Evolutionary conservation across 37 sponge, comb jelly and placozoan species (phyloP).

Genomic region (Geodia barretti): DNA sequence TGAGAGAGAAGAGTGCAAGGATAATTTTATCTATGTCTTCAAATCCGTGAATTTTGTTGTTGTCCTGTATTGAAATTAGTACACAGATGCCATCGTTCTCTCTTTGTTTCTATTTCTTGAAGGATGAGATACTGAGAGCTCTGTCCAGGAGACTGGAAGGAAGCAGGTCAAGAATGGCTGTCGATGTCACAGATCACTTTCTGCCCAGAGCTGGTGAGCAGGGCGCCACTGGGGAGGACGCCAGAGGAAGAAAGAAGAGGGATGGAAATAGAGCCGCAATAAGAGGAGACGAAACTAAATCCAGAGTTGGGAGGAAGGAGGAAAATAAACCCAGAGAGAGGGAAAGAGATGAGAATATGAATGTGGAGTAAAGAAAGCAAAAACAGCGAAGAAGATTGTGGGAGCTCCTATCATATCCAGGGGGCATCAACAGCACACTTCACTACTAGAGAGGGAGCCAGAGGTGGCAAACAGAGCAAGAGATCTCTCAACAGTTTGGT

Average conservation of each 20-base stretch:
- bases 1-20: no score
- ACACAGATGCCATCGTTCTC: background rate
- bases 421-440: background rate
- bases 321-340: no score
- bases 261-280: no score
- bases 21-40: no score
- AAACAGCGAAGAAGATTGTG: no score
- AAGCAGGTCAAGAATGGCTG: background rate
- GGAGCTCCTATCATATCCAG: background rate
- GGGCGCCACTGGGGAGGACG: background rate
- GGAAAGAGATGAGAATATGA: no score
- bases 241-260: no score
- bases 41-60: background rate
- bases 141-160: background rate
- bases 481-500: background rate
- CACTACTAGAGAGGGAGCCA: background rate
- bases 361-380: no score
- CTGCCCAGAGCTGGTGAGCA: background rate
- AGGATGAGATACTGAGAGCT: conserved; percentile 22
- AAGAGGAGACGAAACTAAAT: no score
- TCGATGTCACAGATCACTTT: background rate
- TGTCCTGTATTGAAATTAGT: no score
- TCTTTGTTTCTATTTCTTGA: background rate
- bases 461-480: background rate
- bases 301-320: no score